A percentile compares a stretch with the other conserved stretches of the same genome.
These are phyloP conservation scores for Epinephelus moara DNA, from an alignment of 2,113 vertebrate species.

Conservation along the genomic window DNA sequence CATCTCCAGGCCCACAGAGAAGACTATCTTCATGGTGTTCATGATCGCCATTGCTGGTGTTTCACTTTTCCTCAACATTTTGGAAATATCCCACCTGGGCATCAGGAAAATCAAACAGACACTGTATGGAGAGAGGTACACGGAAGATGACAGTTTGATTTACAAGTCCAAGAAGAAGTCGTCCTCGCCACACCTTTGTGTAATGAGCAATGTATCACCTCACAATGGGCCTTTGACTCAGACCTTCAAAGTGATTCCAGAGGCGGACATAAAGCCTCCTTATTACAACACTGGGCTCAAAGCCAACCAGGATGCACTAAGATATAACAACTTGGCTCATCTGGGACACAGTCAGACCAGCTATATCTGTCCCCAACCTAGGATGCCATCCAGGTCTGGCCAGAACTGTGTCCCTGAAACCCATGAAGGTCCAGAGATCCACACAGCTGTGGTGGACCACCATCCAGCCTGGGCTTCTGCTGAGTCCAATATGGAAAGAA, in stretches of 20 bases:
- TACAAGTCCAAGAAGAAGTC: constrained; percentile 85
- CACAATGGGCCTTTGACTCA: constrained; percentile 82
- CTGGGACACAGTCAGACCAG: constrained; percentile 67
- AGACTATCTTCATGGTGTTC: constrained; percentile 97
- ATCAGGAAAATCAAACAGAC: constrained; percentile 89
- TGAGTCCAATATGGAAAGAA: constrained; percentile 44
- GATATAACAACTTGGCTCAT: constrained; percentile 70
- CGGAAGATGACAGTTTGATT: constrained; percentile 81
- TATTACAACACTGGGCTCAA: constrained; percentile 74
- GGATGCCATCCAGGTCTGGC: constrained; percentile 44
- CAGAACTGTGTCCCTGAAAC: constrained; percentile 72
- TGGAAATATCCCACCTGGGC: constrained; percentile 94
- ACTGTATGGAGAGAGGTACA: constrained; percentile 77
- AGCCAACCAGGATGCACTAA: constrained; percentile 56
- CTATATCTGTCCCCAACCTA: constrained; percentile 72
- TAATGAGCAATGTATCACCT: constrained; percentile 77
- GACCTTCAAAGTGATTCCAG: constrained; percentile 81
- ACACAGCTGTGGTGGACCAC: constrained; percentile 49
- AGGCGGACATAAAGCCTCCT: constrained; percentile 74
- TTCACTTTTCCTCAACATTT: constrained; percentile 91
- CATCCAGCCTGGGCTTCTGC: constrained; percentile 67
- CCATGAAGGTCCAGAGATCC: constrained; percentile 43
- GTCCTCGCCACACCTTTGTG: constrained; percentile 78
- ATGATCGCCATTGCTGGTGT: constrained; percentile 92
- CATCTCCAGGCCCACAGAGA: constrained; percentile 96